Conservation (phyloP, 2,888 invertebrate species). For the Heteropelma amictum region DNA sequence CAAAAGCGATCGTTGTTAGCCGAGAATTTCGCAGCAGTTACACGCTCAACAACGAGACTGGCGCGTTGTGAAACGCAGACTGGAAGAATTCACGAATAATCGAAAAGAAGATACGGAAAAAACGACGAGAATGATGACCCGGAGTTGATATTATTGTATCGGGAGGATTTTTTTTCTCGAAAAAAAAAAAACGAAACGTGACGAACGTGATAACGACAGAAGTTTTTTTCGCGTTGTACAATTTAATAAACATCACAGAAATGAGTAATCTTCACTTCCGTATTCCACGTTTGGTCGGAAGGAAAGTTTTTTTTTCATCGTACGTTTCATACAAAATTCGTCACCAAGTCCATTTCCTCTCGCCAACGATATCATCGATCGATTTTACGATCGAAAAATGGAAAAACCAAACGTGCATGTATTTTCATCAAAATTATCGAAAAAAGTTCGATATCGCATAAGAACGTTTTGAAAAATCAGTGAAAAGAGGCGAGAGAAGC, state of each 20-base stretch:
- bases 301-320: neutral
- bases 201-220: neutral
- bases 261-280: neutral
- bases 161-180: neutral
- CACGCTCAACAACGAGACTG: no score
- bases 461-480: no score
- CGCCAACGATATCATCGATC: no score
- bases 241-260: neutral
- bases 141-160: conserved; percentile 14
- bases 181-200: neutral
- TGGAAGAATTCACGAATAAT: no score
- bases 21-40: conserved; percentile 21
- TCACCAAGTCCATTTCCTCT: no score
- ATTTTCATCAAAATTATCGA: no score
- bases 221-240: neutral
- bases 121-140: conserved; percentile 15
- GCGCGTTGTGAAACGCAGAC: conserved; percentile 8
- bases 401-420: no score
- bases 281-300: neutral
- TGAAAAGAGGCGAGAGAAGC: no score
- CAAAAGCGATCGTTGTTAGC: conserved; percentile 49
- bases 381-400: no score
- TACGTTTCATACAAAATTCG: neutral
- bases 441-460: no score
- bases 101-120: neutral